A percentile compares a stretch with the other conserved stretches of the same genome.
These are phyloP conservation scores for Cryptus armator DNA, from an alignment of 2,888 invertebrate species.

Conservation along the genomic window DNA sequence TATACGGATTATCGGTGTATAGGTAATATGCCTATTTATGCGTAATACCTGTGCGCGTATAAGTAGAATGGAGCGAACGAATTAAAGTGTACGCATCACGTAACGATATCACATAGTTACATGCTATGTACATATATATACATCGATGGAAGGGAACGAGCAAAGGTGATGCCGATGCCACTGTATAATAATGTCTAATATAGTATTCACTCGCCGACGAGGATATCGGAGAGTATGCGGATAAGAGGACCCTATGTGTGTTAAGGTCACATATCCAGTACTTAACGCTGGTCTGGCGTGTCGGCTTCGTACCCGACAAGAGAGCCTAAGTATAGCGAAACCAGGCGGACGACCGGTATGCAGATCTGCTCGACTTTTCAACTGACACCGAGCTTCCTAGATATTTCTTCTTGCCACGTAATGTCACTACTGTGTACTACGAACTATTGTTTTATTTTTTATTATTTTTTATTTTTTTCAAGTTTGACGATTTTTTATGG, in stretches of 20 bases:
- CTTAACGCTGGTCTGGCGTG: slow-evolving; percentile 27
- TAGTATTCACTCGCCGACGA: slow-evolving; percentile 32
- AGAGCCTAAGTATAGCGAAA: slow-evolving; percentile 4
- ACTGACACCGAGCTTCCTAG: slow-evolving; percentile 21
- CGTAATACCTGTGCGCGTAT: slow-evolving; percentile 31
- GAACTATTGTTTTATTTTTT: too few relatives aligned
- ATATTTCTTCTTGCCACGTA: not conserved
- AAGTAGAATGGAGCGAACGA: slow-evolving; percentile 4
- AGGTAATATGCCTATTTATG: slow-evolving; percentile 40
- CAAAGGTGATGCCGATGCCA: slow-evolving; percentile 1
- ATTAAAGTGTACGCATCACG: slow-evolving; percentile 4
- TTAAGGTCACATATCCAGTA: slow-evolving; percentile 43
- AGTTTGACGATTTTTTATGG: too few relatives aligned
- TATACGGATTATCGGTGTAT: slow-evolving; percentile 35
- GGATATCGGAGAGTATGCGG: not conserved
- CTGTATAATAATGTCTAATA: slow-evolving; percentile 33
- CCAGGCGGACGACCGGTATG: slow-evolving; percentile 30
- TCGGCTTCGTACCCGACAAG: slow-evolving; percentile 9
- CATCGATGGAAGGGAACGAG: slow-evolving; percentile 5
- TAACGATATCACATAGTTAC: not conserved
- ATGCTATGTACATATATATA: not conserved
- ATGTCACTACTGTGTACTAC: not conserved
- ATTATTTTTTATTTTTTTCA: too few relatives aligned
- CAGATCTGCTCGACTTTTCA: slow-evolving; percentile 42
- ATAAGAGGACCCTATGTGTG: slow-evolving; percentile 31